Percentiles rank a stretch among this genome's conserved stretches.
These are phyloP conservation scores for Cheilosia soror DNA, from an alignment of 2,888 invertebrate species.

Conservation along the genomic window DNA sequence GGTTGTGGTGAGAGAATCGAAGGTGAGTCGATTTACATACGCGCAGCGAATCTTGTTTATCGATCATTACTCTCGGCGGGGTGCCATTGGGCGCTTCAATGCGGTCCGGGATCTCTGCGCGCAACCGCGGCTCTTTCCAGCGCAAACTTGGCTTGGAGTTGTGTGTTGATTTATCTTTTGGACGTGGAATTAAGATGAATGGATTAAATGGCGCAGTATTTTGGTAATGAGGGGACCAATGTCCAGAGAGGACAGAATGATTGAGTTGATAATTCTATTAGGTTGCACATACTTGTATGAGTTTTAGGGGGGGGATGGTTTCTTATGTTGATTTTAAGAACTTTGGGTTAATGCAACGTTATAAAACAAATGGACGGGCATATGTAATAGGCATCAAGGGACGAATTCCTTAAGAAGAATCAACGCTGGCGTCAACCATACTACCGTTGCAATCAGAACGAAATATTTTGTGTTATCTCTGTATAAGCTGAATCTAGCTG, in stretches of 20 bases:
- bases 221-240: slow-evolving; percentile 53
- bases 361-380: too few relatives aligned
- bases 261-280: slow-evolving; percentile 55
- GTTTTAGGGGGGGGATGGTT: too few relatives aligned
- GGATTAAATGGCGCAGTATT: slow-evolving; percentile 58
- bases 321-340: too few relatives aligned
- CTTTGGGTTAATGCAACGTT: too few relatives aligned
- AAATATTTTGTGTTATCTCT: too few relatives aligned
- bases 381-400: too few relatives aligned
- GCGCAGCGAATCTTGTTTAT: slow-evolving; percentile 78
- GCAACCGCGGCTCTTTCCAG: not conserved
- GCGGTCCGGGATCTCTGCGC: slow-evolving; percentile 29
- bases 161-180: slow-evolving; percentile 71
- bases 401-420: too few relatives aligned
- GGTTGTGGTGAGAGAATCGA: slow-evolving; percentile 58
- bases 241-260: slow-evolving; percentile 5
- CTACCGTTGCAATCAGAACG: too few relatives aligned
- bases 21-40: slow-evolving; percentile 73
- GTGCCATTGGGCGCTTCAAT: slow-evolving; percentile 75
- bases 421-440: too few relatives aligned
- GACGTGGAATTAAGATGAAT: slow-evolving; percentile 71
- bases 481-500: too few relatives aligned
- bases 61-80: slow-evolving; percentile 79
- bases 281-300: not conserved
- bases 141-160: slow-evolving; percentile 9